Evolutionary conservation across 2,113 vertebrate species (phyloP).

Genomic region (Rhipidura dahli): DNA sequence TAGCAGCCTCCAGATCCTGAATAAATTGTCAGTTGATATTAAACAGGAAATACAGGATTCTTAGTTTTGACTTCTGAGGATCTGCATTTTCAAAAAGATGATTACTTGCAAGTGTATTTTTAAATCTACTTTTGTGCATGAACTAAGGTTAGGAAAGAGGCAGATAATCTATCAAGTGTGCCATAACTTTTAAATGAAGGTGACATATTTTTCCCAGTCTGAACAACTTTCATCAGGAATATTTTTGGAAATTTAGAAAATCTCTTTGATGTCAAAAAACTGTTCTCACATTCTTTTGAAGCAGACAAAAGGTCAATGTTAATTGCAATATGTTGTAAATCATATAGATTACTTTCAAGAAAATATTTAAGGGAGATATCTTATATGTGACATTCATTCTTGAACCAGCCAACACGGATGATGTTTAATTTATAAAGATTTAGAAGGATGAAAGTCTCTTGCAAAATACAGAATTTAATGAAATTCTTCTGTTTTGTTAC

Average conservation of each 20-base stretch:
- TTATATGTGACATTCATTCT: constrained; percentile 36
- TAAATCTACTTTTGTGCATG: neutral
- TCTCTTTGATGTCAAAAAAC: constrained; percentile 60
- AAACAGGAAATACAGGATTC: neutral
- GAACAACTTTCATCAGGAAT: constrained; percentile 57
- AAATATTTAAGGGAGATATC: constrained; percentile 58
- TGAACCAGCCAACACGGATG: neutral
- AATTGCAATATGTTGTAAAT: constrained; percentile 66
- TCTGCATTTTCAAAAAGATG: neutral
- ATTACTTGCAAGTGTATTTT: neutral
- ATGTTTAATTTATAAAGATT: constrained; percentile 23
- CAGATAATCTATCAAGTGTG: constrained; percentile 22
- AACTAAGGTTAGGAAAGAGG: constrained; percentile 27
- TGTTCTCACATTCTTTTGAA: constrained; percentile 63
- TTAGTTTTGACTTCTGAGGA: neutral
- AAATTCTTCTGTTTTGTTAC: constrained; percentile 69
- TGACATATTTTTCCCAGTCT: constrained; percentile 47
- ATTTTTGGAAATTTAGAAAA: constrained; percentile 62
- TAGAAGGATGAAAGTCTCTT: constrained; percentile 32
- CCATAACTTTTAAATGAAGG: constrained; percentile 41
- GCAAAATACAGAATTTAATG: constrained; percentile 49
- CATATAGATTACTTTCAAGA: constrained; percentile 58
- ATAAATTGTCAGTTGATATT: neutral
- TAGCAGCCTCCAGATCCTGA: neutral
- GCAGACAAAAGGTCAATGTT: constrained; percentile 60